These are phyloP conservation scores for Xestia sexstrigata DNA, from an alignment of 2,888 invertebrate species.

Conservation along the genomic window DNA sequence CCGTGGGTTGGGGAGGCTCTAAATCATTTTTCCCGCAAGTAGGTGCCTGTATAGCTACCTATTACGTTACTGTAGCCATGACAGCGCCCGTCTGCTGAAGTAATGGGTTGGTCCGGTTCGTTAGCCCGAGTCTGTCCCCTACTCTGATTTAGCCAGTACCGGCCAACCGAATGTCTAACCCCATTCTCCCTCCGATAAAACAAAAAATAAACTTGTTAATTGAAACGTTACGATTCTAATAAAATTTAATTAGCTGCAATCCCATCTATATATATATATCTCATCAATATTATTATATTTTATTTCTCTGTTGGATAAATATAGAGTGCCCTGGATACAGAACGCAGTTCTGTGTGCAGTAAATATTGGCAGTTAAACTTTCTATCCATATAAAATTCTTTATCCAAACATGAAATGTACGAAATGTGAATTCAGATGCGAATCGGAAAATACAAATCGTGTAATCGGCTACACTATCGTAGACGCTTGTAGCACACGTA, in stretches of 20 bases:
- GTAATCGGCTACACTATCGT: constrained; percentile 54
- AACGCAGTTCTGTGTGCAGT: constrained; percentile 18
- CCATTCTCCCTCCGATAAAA: constrained; percentile 52
- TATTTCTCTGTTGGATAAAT: constrained; percentile 26
- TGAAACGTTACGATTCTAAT: constrained; percentile 57
- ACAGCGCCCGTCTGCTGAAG: constrained; percentile 70
- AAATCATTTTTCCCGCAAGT: constrained; percentile 63
- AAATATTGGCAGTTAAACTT: constrained; percentile 35
- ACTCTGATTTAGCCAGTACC: constrained; percentile 62
- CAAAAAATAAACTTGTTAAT: constrained; percentile 63
- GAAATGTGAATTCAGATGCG: constrained; percentile 30
- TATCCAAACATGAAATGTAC: constrained; percentile 20
- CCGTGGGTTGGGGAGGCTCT: constrained; percentile 44
- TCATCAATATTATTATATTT: constrained; percentile 26
- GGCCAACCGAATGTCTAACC: constrained; percentile 54
- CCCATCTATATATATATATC: constrained; percentile 25
- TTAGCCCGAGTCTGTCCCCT: constrained; percentile 70
- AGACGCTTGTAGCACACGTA: constrained; percentile 55
- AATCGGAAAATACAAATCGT: constrained; percentile 57
- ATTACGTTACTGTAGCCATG: constrained; percentile 64
- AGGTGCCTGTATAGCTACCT: constrained; percentile 55
- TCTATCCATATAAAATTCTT: constrained; percentile 36
- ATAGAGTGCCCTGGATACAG: constrained; percentile 2
- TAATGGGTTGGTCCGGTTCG: constrained; percentile 75
- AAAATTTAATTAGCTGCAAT: constrained; percentile 44